These are phyloP conservation scores for Caracal caracal DNA, from an alignment of 2,113 vertebrate species.

Conservation along the genomic window DNA sequence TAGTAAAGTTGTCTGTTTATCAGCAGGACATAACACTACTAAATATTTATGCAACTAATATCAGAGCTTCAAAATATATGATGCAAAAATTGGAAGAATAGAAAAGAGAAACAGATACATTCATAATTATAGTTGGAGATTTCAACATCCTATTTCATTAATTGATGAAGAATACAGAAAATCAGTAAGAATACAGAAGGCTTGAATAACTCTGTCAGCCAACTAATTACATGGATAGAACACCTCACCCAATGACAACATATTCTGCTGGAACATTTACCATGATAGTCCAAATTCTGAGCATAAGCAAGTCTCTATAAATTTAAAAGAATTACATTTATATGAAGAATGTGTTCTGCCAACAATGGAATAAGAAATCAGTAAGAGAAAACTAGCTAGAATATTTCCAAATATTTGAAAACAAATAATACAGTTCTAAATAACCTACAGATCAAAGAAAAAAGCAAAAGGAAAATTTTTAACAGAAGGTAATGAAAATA, in stretches of 20 bases:
- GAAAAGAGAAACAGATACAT: not conserved
- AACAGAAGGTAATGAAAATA: slow-evolving; percentile 6
- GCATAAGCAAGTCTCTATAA: not conserved
- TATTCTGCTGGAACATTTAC: not conserved
- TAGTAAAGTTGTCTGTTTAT: not conserved
- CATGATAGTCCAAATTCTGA: not conserved
- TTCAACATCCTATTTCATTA: not conserved
- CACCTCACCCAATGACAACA: not conserved
- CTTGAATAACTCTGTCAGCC: not conserved
- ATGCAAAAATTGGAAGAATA: not conserved
- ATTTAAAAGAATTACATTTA: not conserved
- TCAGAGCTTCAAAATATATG: not conserved
- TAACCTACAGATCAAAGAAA: not conserved
- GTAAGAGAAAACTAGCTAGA: not conserved
- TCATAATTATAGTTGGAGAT: not conserved
- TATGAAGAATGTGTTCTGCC: not conserved
- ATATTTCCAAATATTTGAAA: slow-evolving; percentile 19
- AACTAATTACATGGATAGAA: not conserved
- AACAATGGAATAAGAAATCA: not conserved
- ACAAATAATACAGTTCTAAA: not conserved
- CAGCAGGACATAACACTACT: not conserved
- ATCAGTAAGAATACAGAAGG: not conserved
- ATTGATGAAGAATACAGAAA: not conserved
- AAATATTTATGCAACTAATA: not conserved
- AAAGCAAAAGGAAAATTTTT: not conserved